Base-by-base conservation (phyloP, 2,888 invertebrate genomes). In the Pristionchus entomophagus region DNA sequence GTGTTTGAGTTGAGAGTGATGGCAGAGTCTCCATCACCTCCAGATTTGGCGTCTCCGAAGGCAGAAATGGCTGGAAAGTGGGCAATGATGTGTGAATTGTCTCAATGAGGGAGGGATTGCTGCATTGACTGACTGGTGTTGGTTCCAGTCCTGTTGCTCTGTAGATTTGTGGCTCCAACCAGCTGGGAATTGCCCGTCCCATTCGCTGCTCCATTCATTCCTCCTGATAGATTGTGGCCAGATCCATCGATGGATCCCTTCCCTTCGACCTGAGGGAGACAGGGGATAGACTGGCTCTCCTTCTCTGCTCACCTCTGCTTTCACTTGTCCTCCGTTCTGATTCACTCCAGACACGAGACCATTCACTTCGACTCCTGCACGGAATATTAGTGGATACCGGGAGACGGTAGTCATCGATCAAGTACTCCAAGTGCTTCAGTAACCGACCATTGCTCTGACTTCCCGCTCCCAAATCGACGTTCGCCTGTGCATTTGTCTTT, bases 401-500 rank as follows among this genome's bases (percentile, higher is more conserved):
- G 8, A 35, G 32, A 26, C 8, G 2, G 35, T 35, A 10, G 17
- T 35, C 19, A 1, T 35, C 56, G 19, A 56, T 56, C 56, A 56
- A 56, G n/a, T n/a, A n/a, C n/a, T n/a, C n/a, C n/a, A n/a, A n/a
- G n/a, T 56, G 22, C 5, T 65, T 1, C 32, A 26, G 38, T 1
- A 22, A 1, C 41, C n/a, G 22, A 88, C 88, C 88, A 56, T 89
- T 87, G 32, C 86, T 85, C 5, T 87, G 78, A 49, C 65, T 90
- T 65, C 91, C 91, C 22, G 89, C 87, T 49, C 88, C 89, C 19
- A 91, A 49, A 45, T 90, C 89, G 10, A 90, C 32, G 69, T 91
- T 91, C 10, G 91, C 88, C 84, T 91, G 91, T 0, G 91, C 90
- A 87, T 90, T 89, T 35, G 90, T 90, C n/a, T 85, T 77, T 29